phyloP scores from a whole-genome alignment of 2,797 vertebrate genomes.

The Epinephelus malabaricus region DNA sequence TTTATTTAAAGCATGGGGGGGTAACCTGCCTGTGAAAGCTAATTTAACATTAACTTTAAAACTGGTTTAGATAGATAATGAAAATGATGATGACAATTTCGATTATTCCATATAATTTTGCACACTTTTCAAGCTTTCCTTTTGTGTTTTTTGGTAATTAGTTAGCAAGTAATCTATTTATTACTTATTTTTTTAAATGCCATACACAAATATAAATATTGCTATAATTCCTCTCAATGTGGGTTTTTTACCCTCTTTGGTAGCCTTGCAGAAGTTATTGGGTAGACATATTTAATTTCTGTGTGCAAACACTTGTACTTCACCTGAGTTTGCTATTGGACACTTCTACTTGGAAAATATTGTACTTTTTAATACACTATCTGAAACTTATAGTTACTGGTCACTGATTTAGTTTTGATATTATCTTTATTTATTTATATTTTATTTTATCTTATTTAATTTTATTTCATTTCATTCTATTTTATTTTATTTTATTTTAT shows the following conservation, averaged over 20 bases:
- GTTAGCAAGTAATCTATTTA: neutral
- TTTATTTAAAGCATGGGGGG: slow-evolving; percentile 2
- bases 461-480: too few species aligned
- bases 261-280: neutral
- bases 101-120: too few species aligned
- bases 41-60: neutral
- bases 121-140: neutral
- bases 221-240: neutral
- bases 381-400: too few species aligned
- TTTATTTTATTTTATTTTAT: too few species aligned
- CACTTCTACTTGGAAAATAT: neutral
- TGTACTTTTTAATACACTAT: neutral
- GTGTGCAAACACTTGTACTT: neutral
- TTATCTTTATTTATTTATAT: too few species aligned
- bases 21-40: neutral
- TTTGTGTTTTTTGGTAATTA: neutral
- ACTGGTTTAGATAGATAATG: neutral
- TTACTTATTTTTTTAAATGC: neutral
- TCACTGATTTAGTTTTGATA: too few species aligned
- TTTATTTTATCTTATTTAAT: too few species aligned
- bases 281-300: neutral
- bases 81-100: too few species aligned
- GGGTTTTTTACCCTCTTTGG: neutral
- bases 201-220: too few species aligned
- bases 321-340: neutral